Base-by-base conservation (phyloP, 2,113 vertebrate genomes). In the Xyliphius kryptos region DNA sequence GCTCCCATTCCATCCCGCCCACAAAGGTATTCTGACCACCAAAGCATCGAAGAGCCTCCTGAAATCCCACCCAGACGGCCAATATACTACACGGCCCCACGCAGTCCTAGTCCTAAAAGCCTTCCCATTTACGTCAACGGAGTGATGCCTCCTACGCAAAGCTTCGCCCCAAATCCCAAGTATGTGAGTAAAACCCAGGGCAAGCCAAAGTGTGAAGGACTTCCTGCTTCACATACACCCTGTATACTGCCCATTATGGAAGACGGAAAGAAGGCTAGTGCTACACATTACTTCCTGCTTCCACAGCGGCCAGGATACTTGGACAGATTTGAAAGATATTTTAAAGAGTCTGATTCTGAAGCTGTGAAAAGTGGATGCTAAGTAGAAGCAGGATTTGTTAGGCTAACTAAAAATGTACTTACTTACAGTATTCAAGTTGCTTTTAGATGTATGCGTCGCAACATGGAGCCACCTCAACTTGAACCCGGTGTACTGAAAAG, bases 141-240 rank as follows among this genome's bases (percentile, higher is more conserved):
- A 48, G 89, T 98, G 54, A 99, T 99, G 96, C 96, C 96, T 20
- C 90, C 92, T 0, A 99, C 96, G 0, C 95, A 98, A 83, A 99
- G 96, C 76, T 99, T 99, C 66, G 96, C 95, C 56, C 92, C 96
- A 2, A 92, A 99, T 69, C 96, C 96, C 1, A 91, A 98, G 32
- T 99, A 97, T 0, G 93, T 97, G 63, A 97, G 95, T 77, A 95
- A 91, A 79, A 86, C 89, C 6, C 80, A 91, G 26, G 91, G 89
- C 60, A 88, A 90, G 80, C 90, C 91, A 82, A 84, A 85, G 57
- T 91, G 86, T 20, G 90, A 92, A 44, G 88, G 90, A 9, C 79
- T 83, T 4, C 74, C 77, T 1, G 62, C 74, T 10, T 40, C 79
- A 9, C 51, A 62, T 2, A 67, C 73, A 38, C 94, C 96, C 49